Conservation (phyloP, 2,888 invertebrate genomes). For the Tachina lurida region DNA sequence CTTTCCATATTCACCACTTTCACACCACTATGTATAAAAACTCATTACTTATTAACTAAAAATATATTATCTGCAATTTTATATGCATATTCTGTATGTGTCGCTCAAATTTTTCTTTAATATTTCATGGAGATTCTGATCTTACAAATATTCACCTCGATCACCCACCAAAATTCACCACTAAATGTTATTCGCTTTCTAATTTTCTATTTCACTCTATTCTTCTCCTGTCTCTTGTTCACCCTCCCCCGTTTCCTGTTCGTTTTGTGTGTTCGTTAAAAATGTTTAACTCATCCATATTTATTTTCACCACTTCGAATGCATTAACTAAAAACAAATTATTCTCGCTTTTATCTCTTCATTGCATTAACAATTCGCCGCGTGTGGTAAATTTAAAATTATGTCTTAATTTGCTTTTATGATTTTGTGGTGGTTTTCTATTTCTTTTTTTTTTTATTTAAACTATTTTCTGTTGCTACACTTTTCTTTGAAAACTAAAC, state of each 20-base stretch:
- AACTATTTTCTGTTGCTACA: constrained; percentile 55
- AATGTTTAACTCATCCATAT: constrained; percentile 23
- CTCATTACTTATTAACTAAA: neutral
- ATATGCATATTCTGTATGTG: neutral
- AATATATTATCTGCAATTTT: neutral
- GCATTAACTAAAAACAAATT: constrained; percentile 35
- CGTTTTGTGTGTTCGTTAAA: constrained; percentile 32
- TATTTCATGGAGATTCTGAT: neutral
- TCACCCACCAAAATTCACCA: constrained; percentile 30
- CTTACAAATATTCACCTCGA: constrained; percentile 3
- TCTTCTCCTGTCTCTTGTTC: constrained; percentile 22
- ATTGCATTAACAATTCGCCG: constrained; percentile 42
- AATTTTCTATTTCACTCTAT: neutral
- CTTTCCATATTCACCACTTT: constrained; percentile 2
- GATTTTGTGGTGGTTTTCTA: constrained; percentile 16
- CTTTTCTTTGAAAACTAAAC: constrained; percentile 41
- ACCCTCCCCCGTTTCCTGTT: constrained; percentile 8
- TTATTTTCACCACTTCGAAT: constrained; percentile 15
- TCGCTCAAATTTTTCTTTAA: neutral
- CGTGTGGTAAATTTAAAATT: constrained; percentile 34
- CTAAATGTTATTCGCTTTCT: constrained; percentile 11
- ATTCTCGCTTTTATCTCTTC: constrained; percentile 46
- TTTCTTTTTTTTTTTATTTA: constrained; percentile 42
- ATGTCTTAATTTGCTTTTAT: constrained; percentile 57
- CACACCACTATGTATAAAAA: neutral